Base-by-base conservation (phyloP, 2,113 vertebrate species). In the Oreochromis spilurus region DNA sequence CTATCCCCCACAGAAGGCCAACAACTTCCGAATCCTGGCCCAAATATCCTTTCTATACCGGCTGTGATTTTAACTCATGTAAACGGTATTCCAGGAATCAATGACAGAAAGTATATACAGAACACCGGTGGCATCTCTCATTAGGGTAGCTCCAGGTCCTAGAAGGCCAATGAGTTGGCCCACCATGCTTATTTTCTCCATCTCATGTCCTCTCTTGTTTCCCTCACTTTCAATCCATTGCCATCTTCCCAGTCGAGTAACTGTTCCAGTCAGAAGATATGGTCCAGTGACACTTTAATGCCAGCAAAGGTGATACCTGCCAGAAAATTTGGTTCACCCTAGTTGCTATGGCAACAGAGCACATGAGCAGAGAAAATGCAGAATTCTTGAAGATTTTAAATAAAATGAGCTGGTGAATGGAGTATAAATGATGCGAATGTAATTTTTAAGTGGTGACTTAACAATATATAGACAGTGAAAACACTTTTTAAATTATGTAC, bases 291-390 rank as follows among this genome's bases (percentile, higher is more conserved):
- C 88, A 87, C 65, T 26, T 88, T 95, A 95, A 95, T 89, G 91
- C 91, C 92, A 96, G 91, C 94, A 96, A 96, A 98, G 97, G 97
- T 97, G 97, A 97, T 97, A 96, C 95, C 87, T 96, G 95, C 95
- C 93, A 95, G 94, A 96, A 96, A 90, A 94, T 95, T 96, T 95
- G 78, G 36, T 80, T 90, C 96, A 95, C 90, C 96, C 96, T 95
- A 87, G 97, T 97, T 96, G 94, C 97, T 96, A 98, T 97, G 95
- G 96, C 95, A 97, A 98, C 97, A 10, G 88, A 93, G 93, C 93
- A 94, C 94, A 92, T 12, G 85, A 82, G 84, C 5, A 17, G 54
- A 79, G 60, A 79, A 92, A 85, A 84, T 79, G 65, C 29, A 45
- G 43, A 57, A 85, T 62, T 87, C 54, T 83, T 84, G 34, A 88